Evolutionary conservation across 2,113 vertebrate genomes (phyloP), one percentile per base, ranked within the genome.

Genomic region (Thryonomys swinderianus): DNA sequence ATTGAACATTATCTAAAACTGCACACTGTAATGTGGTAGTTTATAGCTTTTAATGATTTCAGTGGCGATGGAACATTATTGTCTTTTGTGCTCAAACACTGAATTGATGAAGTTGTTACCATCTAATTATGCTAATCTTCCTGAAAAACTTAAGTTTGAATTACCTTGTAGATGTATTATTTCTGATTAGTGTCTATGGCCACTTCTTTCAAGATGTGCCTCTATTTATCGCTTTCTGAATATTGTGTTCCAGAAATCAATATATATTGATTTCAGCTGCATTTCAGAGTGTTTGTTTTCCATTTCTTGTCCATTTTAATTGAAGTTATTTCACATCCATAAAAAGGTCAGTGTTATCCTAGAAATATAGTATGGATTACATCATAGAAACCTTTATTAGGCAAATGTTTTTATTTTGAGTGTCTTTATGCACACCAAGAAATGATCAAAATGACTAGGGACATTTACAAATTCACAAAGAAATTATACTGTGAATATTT

Each of bases 261-360:
- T 97, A 69, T 64, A 76, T 96, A 97, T 97, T 96, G 91, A 97
- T 96, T 96, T 81, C 95, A 96, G 78, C 83, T 78, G 30, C 89
- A 30, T 84, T 78, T 91, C 40, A 69, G 61, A 34, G 27, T 85
- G 11, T 32, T 45, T 62, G 25, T 14, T 32, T 57, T 62, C 42
- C 61, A 74, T 20, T 81, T 92, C 18, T 88, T 95, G 55, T 81
- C 45, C 53, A 48, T 42, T 92, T 96, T 95, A 92, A 95, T 91
- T 91, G 74, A 67, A 93, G 30, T 85, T 96, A 48, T 97, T 93
- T 96, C 37, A 81, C 20, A 57, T 53, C 30, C 25, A 78, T 81
- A 59, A 73, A 91, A 83, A 88, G 67, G 30, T 69, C 45, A 90
- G 34, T 27, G 37, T 30, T 81, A 66, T 42, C 55, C 90, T 96